Evolutionary conservation across 2,888 invertebrate species (phyloP).

Genomic region (Ennomos erosarius): DNA sequence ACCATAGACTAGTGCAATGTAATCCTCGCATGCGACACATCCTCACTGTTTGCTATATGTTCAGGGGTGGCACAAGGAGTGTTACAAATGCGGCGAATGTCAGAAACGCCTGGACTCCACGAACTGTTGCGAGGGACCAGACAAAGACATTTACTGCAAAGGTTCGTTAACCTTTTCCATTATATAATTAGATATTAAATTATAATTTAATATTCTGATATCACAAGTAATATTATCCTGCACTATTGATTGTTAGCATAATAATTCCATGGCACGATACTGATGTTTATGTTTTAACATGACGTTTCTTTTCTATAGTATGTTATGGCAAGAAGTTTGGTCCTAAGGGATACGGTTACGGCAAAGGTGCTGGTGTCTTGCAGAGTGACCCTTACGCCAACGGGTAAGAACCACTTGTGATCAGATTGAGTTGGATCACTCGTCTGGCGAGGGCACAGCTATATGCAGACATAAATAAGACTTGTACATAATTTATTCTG

Average conservation of each 20-base stretch:
- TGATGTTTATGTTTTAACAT: constrained; percentile 52
- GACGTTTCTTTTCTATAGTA: constrained; percentile 85
- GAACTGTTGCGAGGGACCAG: constrained; percentile 96
- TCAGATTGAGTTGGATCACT: constrained; percentile 55
- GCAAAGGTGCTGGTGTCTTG: constrained; percentile 97
- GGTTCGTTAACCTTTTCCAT: constrained; percentile 84
- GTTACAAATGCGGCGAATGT: constrained; percentile 96
- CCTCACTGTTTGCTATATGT: constrained; percentile 80
- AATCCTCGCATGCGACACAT: constrained; percentile 67
- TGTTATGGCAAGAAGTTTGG: constrained; percentile 99
- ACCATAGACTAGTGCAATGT: constrained; percentile 47
- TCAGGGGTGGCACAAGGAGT: constrained; percentile 96
- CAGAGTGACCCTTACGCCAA: constrained; percentile 95
- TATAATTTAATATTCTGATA: constrained; percentile 12
- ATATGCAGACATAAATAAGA: constrained; percentile 37
- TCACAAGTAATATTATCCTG: constrained; percentile 1
- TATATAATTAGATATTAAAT: constrained; percentile 9
- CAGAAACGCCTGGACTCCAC: constrained; percentile 95
- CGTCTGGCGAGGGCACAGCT: constrained; percentile 77
- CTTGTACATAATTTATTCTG: constrained; percentile 37
- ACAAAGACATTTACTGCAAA: constrained; percentile 98
- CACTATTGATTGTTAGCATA: constrained; percentile 35
- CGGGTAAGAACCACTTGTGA: constrained; percentile 87
- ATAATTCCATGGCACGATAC: constrained; percentile 43
- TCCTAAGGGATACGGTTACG: constrained; percentile 98